Conservation (phyloP, 53 echinoderm and acorn worm genomes). For the Mesocentrotus franciscanus region DNA sequence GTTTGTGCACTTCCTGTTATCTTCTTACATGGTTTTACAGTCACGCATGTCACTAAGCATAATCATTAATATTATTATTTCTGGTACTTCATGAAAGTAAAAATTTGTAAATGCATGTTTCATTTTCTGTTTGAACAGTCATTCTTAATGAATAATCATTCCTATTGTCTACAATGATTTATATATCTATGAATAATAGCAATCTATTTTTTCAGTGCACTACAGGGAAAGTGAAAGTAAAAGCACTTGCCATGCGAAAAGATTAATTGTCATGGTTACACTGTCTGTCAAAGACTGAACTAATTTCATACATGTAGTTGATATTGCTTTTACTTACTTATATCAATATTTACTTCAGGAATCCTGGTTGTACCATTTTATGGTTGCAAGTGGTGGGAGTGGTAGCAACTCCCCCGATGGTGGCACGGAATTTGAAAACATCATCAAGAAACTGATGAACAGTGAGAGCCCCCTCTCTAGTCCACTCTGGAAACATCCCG, state of each 20-base stretch:
- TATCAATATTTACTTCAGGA: constrained; percentile 68
- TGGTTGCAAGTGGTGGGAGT: constrained; percentile 86
- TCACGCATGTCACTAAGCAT: background rate
- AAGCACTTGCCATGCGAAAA: background rate
- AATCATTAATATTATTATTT: background rate
- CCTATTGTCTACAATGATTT: background rate
- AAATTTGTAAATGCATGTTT: background rate
- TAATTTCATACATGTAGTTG: no score
- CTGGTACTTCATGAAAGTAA: background rate
- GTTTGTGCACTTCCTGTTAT: background rate
- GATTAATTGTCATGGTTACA: background rate
- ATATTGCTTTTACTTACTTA: no score
- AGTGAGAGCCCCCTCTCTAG: constrained; percentile 76
- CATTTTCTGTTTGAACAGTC: background rate
- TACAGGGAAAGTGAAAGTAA: background rate
- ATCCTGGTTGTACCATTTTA: constrained; percentile 90
- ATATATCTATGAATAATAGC: background rate
- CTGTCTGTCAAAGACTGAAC: background rate
- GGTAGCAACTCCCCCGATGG: constrained; percentile 71
- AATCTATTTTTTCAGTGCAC: background rate
- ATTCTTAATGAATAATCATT: background rate
- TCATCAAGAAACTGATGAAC: constrained; percentile 84
- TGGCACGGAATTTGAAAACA: constrained; percentile 91
- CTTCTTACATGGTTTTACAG: background rate
- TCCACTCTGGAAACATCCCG: constrained; percentile 88